phyloP scores from a whole-genome alignment of 2,113 vertebrate genomes.

The Cromileptes altivelis region DNA sequence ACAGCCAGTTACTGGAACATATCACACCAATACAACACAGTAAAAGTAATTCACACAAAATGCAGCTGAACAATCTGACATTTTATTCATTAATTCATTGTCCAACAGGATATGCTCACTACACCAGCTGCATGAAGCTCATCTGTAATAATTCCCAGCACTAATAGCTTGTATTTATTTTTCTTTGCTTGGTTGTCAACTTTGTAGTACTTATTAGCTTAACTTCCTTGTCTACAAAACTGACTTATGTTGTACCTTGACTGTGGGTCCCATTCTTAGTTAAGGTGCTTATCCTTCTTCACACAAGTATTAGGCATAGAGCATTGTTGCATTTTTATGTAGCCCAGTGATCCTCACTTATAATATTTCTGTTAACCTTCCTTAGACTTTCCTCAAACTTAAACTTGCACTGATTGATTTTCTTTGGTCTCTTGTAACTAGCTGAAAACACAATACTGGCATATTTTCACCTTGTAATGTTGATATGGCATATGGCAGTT shows the following conservation, averaged over 20 bases:
- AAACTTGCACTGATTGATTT: background rate
- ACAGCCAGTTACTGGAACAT: background rate
- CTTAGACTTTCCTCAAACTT: background rate
- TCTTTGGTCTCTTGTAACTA: background rate
- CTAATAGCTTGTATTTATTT: background rate
- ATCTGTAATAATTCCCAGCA: no score
- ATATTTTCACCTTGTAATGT: background rate
- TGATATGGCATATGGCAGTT: no score
- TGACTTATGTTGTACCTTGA: background rate
- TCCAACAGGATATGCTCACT: no score
- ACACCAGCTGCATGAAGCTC: no score
- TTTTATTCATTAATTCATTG: background rate
- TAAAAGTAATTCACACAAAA: background rate
- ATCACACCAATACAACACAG: background rate
- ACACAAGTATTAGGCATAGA: background rate
- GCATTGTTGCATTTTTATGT: background rate
- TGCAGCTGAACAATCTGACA: background rate
- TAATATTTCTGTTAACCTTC: background rate
- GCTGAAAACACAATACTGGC: background rate
- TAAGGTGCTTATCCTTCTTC: background rate
- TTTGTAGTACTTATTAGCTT: background rate
- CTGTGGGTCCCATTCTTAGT: background rate
- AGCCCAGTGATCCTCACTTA: background rate
- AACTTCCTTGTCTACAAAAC: background rate
- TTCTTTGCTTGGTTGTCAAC: background rate